Evolutionary conservation across 2,888 invertebrate species (phyloP).

Genomic region (Clanis bilineata): DNA sequence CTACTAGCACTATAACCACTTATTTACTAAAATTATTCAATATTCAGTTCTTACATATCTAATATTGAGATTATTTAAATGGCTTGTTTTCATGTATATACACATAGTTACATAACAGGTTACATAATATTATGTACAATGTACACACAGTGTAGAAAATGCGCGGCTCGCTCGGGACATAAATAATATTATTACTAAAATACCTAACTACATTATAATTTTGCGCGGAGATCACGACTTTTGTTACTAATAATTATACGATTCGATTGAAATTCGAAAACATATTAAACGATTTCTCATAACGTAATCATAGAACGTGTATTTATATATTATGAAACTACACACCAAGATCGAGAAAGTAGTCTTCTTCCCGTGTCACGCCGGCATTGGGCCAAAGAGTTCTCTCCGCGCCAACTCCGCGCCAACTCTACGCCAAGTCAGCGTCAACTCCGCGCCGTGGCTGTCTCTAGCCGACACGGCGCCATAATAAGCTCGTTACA

Average conservation of each 20-base stretch:
- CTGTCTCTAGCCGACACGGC: not conserved
- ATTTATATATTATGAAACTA: not conserved
- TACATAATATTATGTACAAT: no score
- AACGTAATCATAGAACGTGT: no score
- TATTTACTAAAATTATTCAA: conserved; percentile 21
- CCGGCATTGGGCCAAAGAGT: no score
- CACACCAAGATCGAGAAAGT: not conserved
- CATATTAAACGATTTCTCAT: not conserved
- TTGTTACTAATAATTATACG: no score
- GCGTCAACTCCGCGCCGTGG: no score
- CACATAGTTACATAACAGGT: not conserved
- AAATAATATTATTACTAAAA: no score
- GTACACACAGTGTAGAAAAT: no score
- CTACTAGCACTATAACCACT: conserved; percentile 10
- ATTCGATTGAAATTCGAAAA: not conserved
- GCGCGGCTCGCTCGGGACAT: no score
- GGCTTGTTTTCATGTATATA: conserved; percentile 22
- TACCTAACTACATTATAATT: no score
- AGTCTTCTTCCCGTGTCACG: not conserved
- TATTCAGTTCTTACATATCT: conserved; percentile 41
- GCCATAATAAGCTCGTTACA: not conserved
- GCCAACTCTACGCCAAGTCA: no score
- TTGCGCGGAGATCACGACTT: no score
- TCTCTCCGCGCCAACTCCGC: no score
- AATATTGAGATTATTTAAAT: conserved; percentile 48